Evolutionary conservation across 2,888 invertebrate species (phyloP).

Genomic region (Callyntrura guangdongensis): DNA sequence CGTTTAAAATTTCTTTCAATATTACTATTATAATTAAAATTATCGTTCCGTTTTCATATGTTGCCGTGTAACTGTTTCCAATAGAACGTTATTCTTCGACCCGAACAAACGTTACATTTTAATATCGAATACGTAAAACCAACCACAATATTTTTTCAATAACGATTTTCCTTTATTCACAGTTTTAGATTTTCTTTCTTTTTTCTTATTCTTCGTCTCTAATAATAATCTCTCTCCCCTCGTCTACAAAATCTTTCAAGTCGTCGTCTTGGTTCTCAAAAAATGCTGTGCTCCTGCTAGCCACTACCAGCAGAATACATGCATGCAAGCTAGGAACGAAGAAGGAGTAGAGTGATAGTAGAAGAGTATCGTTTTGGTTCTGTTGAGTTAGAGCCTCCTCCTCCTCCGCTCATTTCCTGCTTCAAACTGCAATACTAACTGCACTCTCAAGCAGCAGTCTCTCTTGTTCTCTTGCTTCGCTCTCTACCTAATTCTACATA

Average conservation of each 20-base stretch:
- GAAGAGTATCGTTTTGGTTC: too few relatives aligned
- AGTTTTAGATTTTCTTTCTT: neutral
- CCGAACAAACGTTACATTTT: too few relatives aligned
- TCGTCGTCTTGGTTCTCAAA: neutral
- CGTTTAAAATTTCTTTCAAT: too few relatives aligned
- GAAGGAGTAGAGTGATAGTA: too few relatives aligned
- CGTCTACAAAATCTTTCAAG: neutral
- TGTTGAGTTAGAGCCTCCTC: slow-evolving; percentile 17
- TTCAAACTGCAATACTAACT: slow-evolving; percentile 38
- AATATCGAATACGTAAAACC: too few relatives aligned
- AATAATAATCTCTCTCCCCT: slow-evolving; percentile 1
- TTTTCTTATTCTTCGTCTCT: too few relatives aligned
- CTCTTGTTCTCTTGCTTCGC: neutral
- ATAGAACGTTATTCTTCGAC: too few relatives aligned
- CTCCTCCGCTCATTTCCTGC: slow-evolving; percentile 58
- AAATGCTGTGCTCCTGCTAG: neutral
- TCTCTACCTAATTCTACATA: neutral
- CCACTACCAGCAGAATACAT: neutral
- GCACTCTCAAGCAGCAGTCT: neutral
- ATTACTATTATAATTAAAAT: too few relatives aligned
- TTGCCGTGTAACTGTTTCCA: too few relatives aligned
- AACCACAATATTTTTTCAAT: too few relatives aligned
- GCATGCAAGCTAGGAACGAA: neutral
- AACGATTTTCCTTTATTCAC: too few relatives aligned
- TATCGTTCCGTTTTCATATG: too few relatives aligned